A percentile compares a stretch with the other conserved stretches of the same genome.
Conservation (phyloP, 2,888 invertebrate genomes). For the Nomada ferruginata region DNA sequence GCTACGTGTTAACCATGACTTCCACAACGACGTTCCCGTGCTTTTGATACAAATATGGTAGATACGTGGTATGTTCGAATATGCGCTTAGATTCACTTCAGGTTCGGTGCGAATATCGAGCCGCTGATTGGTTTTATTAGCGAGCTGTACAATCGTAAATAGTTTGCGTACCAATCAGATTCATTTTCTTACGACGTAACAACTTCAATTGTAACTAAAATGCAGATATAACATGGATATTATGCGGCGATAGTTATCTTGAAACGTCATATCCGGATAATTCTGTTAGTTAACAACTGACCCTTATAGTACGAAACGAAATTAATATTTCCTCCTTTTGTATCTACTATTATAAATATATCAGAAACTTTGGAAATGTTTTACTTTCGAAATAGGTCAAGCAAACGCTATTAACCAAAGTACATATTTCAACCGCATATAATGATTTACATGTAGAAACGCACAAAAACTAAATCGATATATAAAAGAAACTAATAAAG, state of each 20-base stretch:
- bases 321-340: conserved; percentile 16
- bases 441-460: neutral
- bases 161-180: conserved; percentile 44
- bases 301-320: neutral
- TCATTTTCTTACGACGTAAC: conserved; percentile 19
- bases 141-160: conserved; percentile 8
- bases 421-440: neutral
- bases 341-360: neutral
- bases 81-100: conserved; percentile 26
- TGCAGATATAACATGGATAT: neutral
- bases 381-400: neutral
- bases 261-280: conserved; percentile 44
- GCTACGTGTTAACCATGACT: conserved; percentile 74
- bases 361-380: neutral
- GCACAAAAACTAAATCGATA: neutral
- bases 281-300: conserved; percentile 14
- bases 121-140: conserved; percentile 43
- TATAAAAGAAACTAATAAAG: neutral
- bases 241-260: conserved; percentile 1
- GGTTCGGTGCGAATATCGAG: conserved; percentile 31
- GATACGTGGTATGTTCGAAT: conserved; percentile 45
- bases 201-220: conserved; percentile 17
- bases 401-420: neutral
- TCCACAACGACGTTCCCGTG: conserved; percentile 50
- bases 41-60: conserved; percentile 43